Conservation (phyloP, 2,888 invertebrate species). For the Pseudococcus jackbeardsleyi region DNA sequence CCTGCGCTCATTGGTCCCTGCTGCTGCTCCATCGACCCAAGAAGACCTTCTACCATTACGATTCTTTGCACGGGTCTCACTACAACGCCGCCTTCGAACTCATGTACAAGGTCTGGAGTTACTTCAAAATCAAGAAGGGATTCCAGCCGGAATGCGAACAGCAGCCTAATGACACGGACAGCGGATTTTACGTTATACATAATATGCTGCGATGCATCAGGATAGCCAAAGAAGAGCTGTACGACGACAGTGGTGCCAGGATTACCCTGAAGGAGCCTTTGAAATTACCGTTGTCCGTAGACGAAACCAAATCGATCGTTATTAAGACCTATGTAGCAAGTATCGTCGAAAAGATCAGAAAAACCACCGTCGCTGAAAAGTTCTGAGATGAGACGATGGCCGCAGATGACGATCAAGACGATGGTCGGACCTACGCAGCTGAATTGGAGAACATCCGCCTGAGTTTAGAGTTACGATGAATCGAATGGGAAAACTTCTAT, state of each 20-base stretch:
- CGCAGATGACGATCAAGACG: neutral
- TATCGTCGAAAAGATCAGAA: constrained; percentile 12
- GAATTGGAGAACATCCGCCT: no score
- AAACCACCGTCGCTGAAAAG: neutral
- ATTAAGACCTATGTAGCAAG: neutral
- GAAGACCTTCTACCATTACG: constrained; percentile 33
- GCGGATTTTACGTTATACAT: constrained; percentile 38
- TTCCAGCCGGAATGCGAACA: constrained; percentile 37
- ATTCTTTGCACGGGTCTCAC: constrained; percentile 21
- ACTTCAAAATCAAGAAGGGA: constrained; percentile 30
- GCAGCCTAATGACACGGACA: neutral
- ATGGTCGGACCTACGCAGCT: no score
- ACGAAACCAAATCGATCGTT: constrained; percentile 10
- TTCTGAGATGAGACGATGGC: neutral
- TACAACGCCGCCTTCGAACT: constrained; percentile 38
- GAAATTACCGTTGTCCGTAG: neutral
- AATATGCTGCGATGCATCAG: constrained; percentile 28
- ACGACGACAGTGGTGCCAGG: neutral
- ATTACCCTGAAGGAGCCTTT: constrained; percentile 3
- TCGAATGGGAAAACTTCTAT: no score
- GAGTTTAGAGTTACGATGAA: no score
- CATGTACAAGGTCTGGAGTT: constrained; percentile 23
- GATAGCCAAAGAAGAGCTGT: neutral
- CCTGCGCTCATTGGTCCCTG: neutral
- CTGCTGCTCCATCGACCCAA: neutral